These are phyloP conservation scores for Pediacus dermestoides DNA, from an alignment of 2,888 invertebrate genomes.

Conservation along the genomic window DNA sequence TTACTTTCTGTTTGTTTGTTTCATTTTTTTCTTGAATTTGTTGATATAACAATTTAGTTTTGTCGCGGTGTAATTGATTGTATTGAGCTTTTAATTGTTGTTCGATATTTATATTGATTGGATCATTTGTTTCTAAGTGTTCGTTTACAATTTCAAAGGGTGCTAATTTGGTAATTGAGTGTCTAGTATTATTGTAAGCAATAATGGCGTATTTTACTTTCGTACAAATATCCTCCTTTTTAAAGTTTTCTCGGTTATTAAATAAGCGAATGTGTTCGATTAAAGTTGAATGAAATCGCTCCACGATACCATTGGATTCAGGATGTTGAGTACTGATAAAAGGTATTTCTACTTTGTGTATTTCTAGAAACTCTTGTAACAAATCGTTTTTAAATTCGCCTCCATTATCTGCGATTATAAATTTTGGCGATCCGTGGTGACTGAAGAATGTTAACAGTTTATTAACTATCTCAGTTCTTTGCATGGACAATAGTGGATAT, in stretches of 20 bases:
- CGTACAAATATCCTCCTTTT: slow-evolving; percentile 6
- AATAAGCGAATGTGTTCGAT: slow-evolving; percentile 18
- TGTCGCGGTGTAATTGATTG: slow-evolving; percentile 13
- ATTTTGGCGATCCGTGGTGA: slow-evolving; percentile 18
- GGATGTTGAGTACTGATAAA: slow-evolving; percentile 21
- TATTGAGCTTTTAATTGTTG: slow-evolving; percentile 14
- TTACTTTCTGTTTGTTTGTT: slow-evolving; percentile 1
- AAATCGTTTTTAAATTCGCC: slow-evolving; percentile 22
- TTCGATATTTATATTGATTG: slow-evolving; percentile 17
- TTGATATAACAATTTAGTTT: slow-evolving; percentile 17
- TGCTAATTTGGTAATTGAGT: slow-evolving; percentile 18
- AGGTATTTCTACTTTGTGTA: slow-evolving; percentile 24
- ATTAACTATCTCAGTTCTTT: slow-evolving; percentile 16
- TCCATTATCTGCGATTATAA: slow-evolving; percentile 25
- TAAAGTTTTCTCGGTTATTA: slow-evolving; percentile 12
- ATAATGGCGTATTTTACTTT: slow-evolving; percentile 15
- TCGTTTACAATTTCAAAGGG: slow-evolving; percentile 20
- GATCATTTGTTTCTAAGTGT: slow-evolving; percentile 15
- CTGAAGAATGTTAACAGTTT: slow-evolving; percentile 21
- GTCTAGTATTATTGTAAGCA: slow-evolving; percentile 19
- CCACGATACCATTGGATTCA: slow-evolving; percentile 21
- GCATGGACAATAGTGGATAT: slow-evolving; percentile 27
- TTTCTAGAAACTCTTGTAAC: slow-evolving; percentile 19
- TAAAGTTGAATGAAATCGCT: slow-evolving; percentile 19
- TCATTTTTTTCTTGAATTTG: slow-evolving; percentile 1